Evolutionary conservation across 2,888 invertebrate species (phyloP), one percentile per base, ranked within the genome.

Genomic region (Trachelus iudaicus): DNA sequence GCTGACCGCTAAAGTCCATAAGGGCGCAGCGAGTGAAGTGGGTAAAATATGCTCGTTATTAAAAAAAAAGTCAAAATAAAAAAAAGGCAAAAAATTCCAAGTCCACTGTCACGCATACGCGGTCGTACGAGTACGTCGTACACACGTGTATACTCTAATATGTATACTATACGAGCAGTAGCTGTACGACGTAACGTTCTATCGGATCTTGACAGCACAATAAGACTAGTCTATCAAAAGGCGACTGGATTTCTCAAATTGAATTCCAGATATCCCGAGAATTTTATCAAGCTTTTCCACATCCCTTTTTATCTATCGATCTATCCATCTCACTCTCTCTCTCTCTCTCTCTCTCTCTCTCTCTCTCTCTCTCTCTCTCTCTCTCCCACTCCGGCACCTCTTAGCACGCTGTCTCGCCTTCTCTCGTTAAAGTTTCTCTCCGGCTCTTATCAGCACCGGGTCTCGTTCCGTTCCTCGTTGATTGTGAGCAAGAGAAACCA

Each of bases 321-420:
- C 40, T 23, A 23, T 56, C 23, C 56, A 9, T 56, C 71, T 34
- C 71, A 0, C 71, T 77, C 77, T 69, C 40, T 81, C 76, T 73
- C 73, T 81, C 82, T 81, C 76, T 31, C 31, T 31, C 31, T 56
- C 71, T 34, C 71, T 0, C 71, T 77, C 77, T 69, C 40, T 81
- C 76, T 73, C 73, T 81, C 82, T 81, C 71, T 56, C 71, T 34
- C 71, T 0, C 71, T 77, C 77, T 69, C 40, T 81, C 76, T 73
- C 73, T 81, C 82, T 81, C 31, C n/a, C n/a, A n/a, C n/a, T n/a
- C n/a, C 31, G 31, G 3, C 30, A 30, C 80, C 75, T 78, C 78
- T 34, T 75, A 76, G 76, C 74, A 77, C 73, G 33, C 33, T 79
- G 77, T 79, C 78, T 75, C 56, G 9, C 56, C 9, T 23, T 56